phyloP scores from a whole-genome alignment of 2,888 invertebrate species.

The Ecliptopera silaceata region DNA sequence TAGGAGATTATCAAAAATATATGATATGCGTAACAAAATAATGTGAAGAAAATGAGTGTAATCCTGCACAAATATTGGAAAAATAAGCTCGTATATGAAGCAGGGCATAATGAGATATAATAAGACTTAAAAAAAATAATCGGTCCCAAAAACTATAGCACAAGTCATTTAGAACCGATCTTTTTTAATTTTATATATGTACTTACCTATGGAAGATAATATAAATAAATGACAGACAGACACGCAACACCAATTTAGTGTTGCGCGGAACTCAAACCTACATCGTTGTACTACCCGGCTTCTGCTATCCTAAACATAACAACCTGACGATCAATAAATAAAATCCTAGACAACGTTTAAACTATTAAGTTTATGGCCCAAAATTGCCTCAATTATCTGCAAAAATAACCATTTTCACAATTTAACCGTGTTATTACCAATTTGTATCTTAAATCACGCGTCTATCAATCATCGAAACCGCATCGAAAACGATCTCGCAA shows the following conservation, averaged over 20 bases:
- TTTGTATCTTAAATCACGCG: constrained; percentile 33
- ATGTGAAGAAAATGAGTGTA: too few relatives aligned
- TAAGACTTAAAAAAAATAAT: too few relatives aligned
- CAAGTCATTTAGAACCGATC: too few relatives aligned
- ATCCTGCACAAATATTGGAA: too few relatives aligned
- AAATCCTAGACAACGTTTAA: constrained; percentile 25
- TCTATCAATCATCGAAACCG: constrained; percentile 35
- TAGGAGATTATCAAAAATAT: too few relatives aligned
- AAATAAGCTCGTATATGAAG: too few relatives aligned
- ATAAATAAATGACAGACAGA: background rate
- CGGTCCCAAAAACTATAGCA: too few relatives aligned
- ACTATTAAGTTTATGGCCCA: constrained; percentile 37
- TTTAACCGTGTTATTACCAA: constrained; percentile 38
- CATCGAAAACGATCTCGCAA: constrained; percentile 35
- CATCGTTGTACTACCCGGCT: constrained; percentile 17
- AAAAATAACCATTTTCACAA: constrained; percentile 29
- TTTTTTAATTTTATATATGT: too few relatives aligned
- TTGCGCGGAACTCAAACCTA: constrained; percentile 12
- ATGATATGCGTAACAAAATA: too few relatives aligned
- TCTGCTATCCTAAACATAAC: constrained; percentile 5
- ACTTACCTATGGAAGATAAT: too few relatives aligned
- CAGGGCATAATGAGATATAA: too few relatives aligned
- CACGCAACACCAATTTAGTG: constrained; percentile 16
- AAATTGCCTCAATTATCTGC: constrained; percentile 39
- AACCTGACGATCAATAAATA: constrained; percentile 19